Evolutionary conservation across 2,797 vertebrate genomes (phyloP), one percentile per base, ranked within the genome.

Genomic region (Arrhamphus sclerolepis): DNA sequence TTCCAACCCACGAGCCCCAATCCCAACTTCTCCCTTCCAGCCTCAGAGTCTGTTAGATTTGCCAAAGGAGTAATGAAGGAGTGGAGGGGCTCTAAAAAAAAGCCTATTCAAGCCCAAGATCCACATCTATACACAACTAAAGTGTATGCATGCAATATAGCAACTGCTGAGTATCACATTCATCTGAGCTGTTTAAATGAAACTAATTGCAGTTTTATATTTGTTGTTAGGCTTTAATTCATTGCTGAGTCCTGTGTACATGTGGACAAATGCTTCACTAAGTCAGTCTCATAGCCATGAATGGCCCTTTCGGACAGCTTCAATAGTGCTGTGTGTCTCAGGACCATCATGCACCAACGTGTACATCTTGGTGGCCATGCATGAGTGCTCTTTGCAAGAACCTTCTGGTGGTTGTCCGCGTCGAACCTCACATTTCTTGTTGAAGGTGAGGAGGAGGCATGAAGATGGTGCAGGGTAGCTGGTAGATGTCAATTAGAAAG

Each of bases 321-420:
- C 42, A 68, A 34, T 58, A 81, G 64, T 55, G 51, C 63, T 13
- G 31, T 2, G 10, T 3, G 31, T 34, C 31, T 34, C 29, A 22
- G 66, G 67, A 67, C 76, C 70, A 80, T 77, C 70, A 75, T 81
- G 70, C 77, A 71, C 71, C 63, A 76, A 58, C 62, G 61, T 64
- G 57, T 72, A 77, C 72, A 67, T 83, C 83, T 77, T 59, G 16
- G 66, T 56, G 62, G 61, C 53, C 51, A 66, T 46, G 71, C 78
- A 78, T 26, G 59, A 86, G 82, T 67, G 78, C 84, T 77, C 74
- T 88, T 67, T 59, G 46, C 72, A 63, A 65, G 69, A 62, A 75
- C 78, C 80, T 78, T 78, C 72, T 38, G 34, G 13, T 38, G 13
- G 34, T 1, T 16, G 34, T 10, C 34, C 34, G 4, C 8, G 29